These are phyloP conservation scores for Microdon myrmicae DNA, from an alignment of 2,888 invertebrate genomes.

Conservation along the genomic window DNA sequence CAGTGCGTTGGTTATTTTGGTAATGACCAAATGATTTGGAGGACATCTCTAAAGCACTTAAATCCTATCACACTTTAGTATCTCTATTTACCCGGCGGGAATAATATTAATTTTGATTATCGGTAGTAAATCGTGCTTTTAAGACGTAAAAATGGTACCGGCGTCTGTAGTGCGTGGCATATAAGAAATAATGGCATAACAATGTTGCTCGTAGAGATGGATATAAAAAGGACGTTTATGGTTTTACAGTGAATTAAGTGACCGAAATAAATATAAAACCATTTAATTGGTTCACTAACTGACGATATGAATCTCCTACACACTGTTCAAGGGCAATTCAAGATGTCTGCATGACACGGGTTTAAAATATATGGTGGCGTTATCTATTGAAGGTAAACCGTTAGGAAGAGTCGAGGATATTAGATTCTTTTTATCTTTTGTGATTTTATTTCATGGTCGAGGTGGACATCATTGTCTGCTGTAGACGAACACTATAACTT, in stretches of 20 bases:
- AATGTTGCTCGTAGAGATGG: constrained; percentile 5
- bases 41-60: constrained; percentile 28
- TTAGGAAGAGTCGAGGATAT: too few relatives aligned
- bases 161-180: constrained; percentile 4
- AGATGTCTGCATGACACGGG: too few relatives aligned
- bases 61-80: constrained; percentile 39
- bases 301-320: too few relatives aligned
- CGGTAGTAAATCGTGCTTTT: constrained; percentile 16
- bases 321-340: too few relatives aligned
- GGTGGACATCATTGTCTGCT: too few relatives aligned
- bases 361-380: too few relatives aligned
- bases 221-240: constrained; percentile 20
- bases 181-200: constrained; percentile 5
- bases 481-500: too few relatives aligned
- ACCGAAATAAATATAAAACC: constrained; percentile 30
- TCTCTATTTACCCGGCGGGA: constrained; percentile 36
- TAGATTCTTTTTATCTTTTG: too few relatives aligned
- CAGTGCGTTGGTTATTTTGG: constrained; percentile 1
- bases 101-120: constrained; percentile 46
- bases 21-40: constrained; percentile 27
- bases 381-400: too few relatives aligned
- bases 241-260: constrained; percentile 12
- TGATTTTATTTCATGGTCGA: too few relatives aligned
- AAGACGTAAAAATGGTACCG: neutral
- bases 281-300: too few relatives aligned